A percentile compares a stretch with the other conserved stretches of the same genome.
Evolutionary conservation across 2,113 vertebrate species (phyloP).

Genomic region (Cheirogaleus medius): DNA sequence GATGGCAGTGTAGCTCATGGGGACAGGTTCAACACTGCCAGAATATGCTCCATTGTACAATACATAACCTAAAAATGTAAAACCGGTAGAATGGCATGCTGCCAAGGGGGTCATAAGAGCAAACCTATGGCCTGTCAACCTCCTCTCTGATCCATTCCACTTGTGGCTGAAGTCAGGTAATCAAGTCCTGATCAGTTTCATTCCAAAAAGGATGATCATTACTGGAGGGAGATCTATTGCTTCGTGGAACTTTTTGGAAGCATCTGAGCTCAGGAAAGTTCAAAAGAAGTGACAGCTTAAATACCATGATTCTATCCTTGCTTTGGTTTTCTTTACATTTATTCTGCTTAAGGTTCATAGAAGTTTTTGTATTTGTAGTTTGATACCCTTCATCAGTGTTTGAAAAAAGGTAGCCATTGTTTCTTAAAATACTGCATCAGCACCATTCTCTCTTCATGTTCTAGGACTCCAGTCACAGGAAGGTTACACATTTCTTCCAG

Average conservation of each 20-base stretch:
- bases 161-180: not conserved
- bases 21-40: not conserved
- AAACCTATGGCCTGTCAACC: accelerated
- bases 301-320: accelerated
- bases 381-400: not conserved
- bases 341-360: not conserved
- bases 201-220: not conserved
- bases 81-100: not conserved
- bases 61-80: not conserved
- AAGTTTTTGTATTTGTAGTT: not conserved
- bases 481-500: not conserved
- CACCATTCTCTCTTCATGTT: not conserved
- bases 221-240: not conserved
- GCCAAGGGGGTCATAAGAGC: accelerated
- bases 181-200: not conserved
- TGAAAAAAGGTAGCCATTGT: not conserved
- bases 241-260: not conserved
- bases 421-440: not conserved
- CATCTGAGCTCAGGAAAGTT: not conserved
- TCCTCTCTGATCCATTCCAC: not conserved
- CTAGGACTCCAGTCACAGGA: not conserved
- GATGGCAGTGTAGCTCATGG: too few species aligned
- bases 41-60: too few species aligned
- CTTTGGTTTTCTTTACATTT: not conserved
- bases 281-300: not conserved